Conservation (phyloP, 2,797 vertebrate genomes). For the Myotis vivesi region DNA sequence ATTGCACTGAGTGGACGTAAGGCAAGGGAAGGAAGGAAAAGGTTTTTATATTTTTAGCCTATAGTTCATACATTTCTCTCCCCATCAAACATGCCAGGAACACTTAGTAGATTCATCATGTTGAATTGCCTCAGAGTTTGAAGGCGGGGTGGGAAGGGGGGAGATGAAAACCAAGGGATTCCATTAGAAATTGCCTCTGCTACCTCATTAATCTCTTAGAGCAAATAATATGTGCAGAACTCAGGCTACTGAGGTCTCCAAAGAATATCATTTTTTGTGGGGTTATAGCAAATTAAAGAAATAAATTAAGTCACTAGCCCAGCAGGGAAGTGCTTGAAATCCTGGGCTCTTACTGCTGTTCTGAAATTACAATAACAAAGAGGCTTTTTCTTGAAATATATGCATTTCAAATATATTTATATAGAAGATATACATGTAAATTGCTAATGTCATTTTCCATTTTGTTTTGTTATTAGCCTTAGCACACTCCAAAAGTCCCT, state of each 20-base stretch:
- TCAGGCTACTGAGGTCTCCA: constrained; percentile 78
- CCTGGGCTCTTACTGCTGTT: constrained; percentile 79
- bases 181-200: constrained; percentile 81
- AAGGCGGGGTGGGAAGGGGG: neutral
- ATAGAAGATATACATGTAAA: constrained; percentile 68
- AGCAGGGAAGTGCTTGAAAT: constrained; percentile 80
- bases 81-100: constrained; percentile 56
- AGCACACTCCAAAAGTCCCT: neutral
- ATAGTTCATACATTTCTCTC: constrained; percentile 15
- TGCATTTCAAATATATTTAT: neutral
- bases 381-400: constrained; percentile 69
- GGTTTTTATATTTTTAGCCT: constrained; percentile 28
- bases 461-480: constrained; percentile 40
- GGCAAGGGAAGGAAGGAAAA: neutral
- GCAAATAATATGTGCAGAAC: constrained; percentile 82
- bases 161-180: constrained; percentile 80
- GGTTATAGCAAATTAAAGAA: constrained; percentile 86
- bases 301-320: constrained; percentile 84
- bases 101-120: constrained; percentile 63
- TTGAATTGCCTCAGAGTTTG: constrained; percentile 49
- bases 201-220: constrained; percentile 84
- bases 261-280: constrained; percentile 82
- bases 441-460: constrained; percentile 47
- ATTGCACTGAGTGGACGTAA: neutral
- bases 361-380: constrained; percentile 78